Base-by-base conservation (phyloP, 2,888 invertebrate genomes). In the Pedicia rivosa region DNA sequence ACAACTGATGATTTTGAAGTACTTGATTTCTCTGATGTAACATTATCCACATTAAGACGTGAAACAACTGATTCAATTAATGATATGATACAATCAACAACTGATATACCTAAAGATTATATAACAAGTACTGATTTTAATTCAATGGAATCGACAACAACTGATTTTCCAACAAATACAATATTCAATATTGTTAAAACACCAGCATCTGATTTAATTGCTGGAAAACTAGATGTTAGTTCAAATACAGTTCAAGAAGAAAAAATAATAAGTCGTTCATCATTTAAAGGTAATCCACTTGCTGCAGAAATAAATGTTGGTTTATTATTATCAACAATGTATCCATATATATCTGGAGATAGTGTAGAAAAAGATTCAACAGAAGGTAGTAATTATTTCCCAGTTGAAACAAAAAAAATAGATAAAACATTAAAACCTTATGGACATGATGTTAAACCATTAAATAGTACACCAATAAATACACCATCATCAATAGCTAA, bases 1-100 rank as follows among this genome's bases (percentile, higher is more conserved):
- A 63, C 69, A 1, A 69, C 72, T 37, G 74, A 77, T 47, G 79
- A 77, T 46, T 78, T 80, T 44, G 84, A 82, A 59, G 73, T 81
- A 15, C 54, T 82, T 35, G 80, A 80, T 40, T 82, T 78, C 51
- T 81, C 81, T 3, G 82, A 82, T 51, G 78, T 70, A 2, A 66
- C 65, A 29, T 57, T 5, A 51, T 55, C 65, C 5, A 67, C 69
- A 40, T 51, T 64, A 25, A 59, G 59, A 9, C 44, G 64, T 37
- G 52, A 54, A 7, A 54, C 42, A 15, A 40, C 43, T 9, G 36
- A n/a, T 31, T 50, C 51, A 36, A 39, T 40, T 7, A 45, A 39
- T 29, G 43, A 45, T 39, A 38, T 42, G n/a, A 29, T 37, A 8
- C 47, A 46, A 32, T 44, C 47, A 22, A 48, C 49, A 12, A 42